Conservation (phyloP, 2,888 invertebrate species). For the Drosophila conformis region DNA sequence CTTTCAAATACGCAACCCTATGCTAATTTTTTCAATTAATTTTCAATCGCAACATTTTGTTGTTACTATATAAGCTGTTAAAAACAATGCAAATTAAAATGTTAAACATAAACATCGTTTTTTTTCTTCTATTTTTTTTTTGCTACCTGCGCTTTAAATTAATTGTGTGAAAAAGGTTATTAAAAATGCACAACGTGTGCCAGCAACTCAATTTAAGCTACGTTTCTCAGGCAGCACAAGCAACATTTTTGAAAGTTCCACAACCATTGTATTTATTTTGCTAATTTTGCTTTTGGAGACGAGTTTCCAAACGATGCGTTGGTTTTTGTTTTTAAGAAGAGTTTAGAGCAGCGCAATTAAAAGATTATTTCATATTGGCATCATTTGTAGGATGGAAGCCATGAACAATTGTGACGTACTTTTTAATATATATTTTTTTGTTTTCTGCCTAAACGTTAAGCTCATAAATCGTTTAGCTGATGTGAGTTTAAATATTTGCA, state of each 20-base stretch:
- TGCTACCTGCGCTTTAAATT: conserved; percentile 47
- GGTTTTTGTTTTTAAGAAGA: conserved; percentile 6
- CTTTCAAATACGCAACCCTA: conserved; percentile 50
- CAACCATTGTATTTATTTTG: conserved; percentile 38
- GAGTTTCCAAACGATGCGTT: conserved; percentile 30
- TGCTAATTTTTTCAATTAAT: conserved; percentile 64
- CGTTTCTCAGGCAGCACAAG: conserved; percentile 48
- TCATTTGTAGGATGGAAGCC: conserved; percentile 16
- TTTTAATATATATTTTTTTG: conserved; percentile 11
- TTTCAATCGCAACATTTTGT: conserved; percentile 34
- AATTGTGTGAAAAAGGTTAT: conserved; percentile 72
- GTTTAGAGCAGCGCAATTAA: conserved; percentile 37
- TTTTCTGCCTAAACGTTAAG: conserved; percentile 3
- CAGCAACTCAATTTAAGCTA: conserved; percentile 31
- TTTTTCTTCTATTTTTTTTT: neutral
- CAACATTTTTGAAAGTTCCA: conserved; percentile 52
- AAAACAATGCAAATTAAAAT: conserved; percentile 57
- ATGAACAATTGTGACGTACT: conserved; percentile 37
- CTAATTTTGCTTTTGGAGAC: conserved; percentile 42
- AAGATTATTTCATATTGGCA: conserved; percentile 58
- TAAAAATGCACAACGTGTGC: conserved; percentile 62
- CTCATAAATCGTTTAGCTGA: conserved; percentile 36
- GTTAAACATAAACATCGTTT: conserved; percentile 49
- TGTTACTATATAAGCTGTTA: conserved; percentile 3
- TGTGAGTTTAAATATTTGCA: conserved; percentile 47